phyloP scores from a whole-genome alignment of 2,888 invertebrate species.

The Athripsodes cinereus region DNA sequence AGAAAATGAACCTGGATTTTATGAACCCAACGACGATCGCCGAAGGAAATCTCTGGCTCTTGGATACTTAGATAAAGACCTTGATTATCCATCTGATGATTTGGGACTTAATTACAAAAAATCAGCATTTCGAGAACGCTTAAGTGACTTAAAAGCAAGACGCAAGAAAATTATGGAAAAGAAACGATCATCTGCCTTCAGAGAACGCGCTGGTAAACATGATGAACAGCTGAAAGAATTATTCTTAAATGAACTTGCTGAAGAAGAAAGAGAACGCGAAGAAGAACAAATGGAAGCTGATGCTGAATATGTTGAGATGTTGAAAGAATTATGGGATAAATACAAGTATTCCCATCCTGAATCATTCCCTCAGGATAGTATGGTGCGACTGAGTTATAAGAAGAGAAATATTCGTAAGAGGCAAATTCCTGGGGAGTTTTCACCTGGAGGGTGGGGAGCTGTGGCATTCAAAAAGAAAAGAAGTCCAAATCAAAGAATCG shows the following conservation, averaged over 20 bases:
- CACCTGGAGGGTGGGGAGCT: slow-evolving; percentile 39
- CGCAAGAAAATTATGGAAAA: slow-evolving; percentile 34
- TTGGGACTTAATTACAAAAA: slow-evolving; percentile 17
- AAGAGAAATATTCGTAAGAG: slow-evolving; percentile 46
- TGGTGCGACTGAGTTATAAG: slow-evolving; percentile 42
- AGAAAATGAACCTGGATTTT: slow-evolving; percentile 18
- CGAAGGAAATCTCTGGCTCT: slow-evolving; percentile 7
- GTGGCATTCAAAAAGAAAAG: slow-evolving; percentile 49
- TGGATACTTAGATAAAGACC: slow-evolving; percentile 19
- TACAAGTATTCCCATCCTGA: slow-evolving; percentile 45
- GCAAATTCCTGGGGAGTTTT: slow-evolving; percentile 27
- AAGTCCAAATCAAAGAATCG: slow-evolving; percentile 33
- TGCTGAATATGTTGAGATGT: slow-evolving; percentile 48
- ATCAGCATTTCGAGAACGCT: slow-evolving; percentile 23
- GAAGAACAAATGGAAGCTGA: slow-evolving; percentile 41
- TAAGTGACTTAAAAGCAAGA: slow-evolving; percentile 17
- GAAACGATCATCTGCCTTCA: slow-evolving; percentile 48
- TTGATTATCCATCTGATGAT: slow-evolving; percentile 19
- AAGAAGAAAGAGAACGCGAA: slow-evolving; percentile 33
- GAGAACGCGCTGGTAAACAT: slow-evolving; percentile 51
- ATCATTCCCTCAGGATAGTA: slow-evolving; percentile 35
- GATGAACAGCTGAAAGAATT: slow-evolving; percentile 35
- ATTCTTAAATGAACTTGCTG: slow-evolving; percentile 32
- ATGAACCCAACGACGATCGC: slow-evolving; percentile 14
- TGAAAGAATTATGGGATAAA: slow-evolving; percentile 53